These are phyloP conservation scores for Castor canadensis DNA, from an alignment of 2,113 vertebrate genomes.

Conservation along the genomic window DNA sequence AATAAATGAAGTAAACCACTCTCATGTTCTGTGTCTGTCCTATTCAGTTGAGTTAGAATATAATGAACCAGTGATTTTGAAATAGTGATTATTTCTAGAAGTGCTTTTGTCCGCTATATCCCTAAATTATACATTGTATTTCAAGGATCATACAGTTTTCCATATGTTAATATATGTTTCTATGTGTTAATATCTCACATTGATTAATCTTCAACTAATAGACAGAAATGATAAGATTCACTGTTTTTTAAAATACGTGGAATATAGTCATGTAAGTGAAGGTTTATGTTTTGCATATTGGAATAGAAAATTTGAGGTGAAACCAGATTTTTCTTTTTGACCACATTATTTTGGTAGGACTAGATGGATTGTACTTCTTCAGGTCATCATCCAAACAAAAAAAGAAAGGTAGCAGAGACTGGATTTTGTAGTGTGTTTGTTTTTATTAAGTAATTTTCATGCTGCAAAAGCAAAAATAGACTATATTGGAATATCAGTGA, in stretches of 20 bases:
- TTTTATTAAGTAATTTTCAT: slow-evolving; percentile 32
- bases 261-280: background rate
- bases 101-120: background rate
- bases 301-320: slow-evolving; percentile 21
- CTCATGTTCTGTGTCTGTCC: background rate
- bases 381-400: slow-evolving; percentile 94
- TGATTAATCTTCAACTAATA: background rate
- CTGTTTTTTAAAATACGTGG: background rate
- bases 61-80: background rate
- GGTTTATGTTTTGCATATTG: background rate
- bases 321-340: slow-evolving; percentile 71
- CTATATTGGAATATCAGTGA: background rate
- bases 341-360: slow-evolving; percentile 87
- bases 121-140: background rate
- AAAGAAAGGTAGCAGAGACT: slow-evolving; percentile 90
- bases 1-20: background rate
- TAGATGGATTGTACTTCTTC: slow-evolving; percentile 94
- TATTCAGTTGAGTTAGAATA: background rate
- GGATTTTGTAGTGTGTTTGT: slow-evolving; percentile 58
- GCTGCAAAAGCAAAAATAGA: slow-evolving; percentile 84
- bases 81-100: background rate
- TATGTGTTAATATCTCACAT: background rate
- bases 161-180: too few species aligned
- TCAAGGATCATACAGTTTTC: too few species aligned
- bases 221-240: background rate